Percentiles rank a stretch among this genome's conserved stretches.
phyloP scores from a whole-genome alignment of 2,888 invertebrate genomes.

The Hymenopus coronatus region DNA sequence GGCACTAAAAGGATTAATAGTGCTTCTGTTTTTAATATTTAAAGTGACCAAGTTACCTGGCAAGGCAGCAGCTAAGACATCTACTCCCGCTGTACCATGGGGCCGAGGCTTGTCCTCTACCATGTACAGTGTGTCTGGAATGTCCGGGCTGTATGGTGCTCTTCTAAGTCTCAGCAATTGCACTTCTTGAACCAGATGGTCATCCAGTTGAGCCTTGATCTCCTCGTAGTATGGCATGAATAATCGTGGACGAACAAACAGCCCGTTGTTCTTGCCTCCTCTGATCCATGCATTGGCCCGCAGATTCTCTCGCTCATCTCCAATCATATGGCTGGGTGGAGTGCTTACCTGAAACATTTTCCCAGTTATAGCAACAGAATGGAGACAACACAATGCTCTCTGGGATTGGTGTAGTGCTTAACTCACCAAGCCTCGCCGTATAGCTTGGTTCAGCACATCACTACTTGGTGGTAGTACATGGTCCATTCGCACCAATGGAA shows the following conservation, averaged over 20 bases:
- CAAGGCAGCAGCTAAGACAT: slow-evolving; percentile 51
- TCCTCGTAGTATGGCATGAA: slow-evolving; percentile 96
- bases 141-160: slow-evolving; percentile 72
- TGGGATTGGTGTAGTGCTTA: neutral
- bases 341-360: slow-evolving; percentile 56
- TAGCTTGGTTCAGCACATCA: slow-evolving; percentile 70
- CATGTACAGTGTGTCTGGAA: slow-evolving; percentile 94
- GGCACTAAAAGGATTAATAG: slow-evolving; percentile 57
- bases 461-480: slow-evolving; percentile 84
- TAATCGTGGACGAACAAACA: slow-evolving; percentile 79
- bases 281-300: slow-evolving; percentile 78
- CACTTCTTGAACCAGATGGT: slow-evolving; percentile 76
- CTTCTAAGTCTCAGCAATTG: slow-evolving; percentile 68
- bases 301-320: slow-evolving; percentile 64
- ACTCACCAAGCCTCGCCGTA: slow-evolving; percentile 32
- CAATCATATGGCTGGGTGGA: slow-evolving; percentile 80
- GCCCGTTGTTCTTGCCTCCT: slow-evolving; percentile 62
- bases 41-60: slow-evolving; percentile 62
- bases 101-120: slow-evolving; percentile 59
- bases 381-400: too few relatives aligned
- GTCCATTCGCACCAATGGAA: slow-evolving; percentile 83
- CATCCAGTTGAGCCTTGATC: slow-evolving; percentile 81
- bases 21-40: too few relatives aligned
- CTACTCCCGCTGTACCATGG: slow-evolving; percentile 56
- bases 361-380: too few relatives aligned